A percentile compares a stretch with the other conserved stretches of the same genome.
Conservation (phyloP, 2,888 invertebrate species). For the Platycnemis pennipes region DNA sequence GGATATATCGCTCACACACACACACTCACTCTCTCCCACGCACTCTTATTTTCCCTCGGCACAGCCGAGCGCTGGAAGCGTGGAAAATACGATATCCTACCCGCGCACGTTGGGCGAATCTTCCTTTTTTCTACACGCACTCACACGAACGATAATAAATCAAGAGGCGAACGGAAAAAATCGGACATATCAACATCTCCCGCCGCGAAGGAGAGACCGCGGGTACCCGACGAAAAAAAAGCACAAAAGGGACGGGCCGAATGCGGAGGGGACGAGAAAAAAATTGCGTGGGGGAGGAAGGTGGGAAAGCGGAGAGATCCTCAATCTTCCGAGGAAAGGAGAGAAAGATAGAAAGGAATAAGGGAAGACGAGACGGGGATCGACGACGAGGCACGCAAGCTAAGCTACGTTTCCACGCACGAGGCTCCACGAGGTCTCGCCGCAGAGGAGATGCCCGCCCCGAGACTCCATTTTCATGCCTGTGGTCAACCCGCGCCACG, state of each 20-base stretch:
- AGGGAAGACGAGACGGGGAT: not conserved
- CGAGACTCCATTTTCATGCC: not conserved
- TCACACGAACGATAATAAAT: not conserved
- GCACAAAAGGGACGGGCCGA: not conserved
- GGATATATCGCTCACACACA: constrained; percentile 38
- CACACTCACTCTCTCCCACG: no score
- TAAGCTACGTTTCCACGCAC: not conserved
- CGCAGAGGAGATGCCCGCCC: not conserved
- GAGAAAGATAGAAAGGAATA: not conserved
- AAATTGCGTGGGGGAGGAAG: not conserved
- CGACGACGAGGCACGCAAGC: not conserved
- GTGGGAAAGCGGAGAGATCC: not conserved
- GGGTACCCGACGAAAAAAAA: not conserved
- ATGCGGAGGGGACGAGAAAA: not conserved
- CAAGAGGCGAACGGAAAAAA: constrained; percentile 2
- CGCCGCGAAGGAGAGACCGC: not conserved
- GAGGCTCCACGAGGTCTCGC: not conserved
- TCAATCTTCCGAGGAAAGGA: constrained; percentile 1
- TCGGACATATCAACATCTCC: constrained; percentile 26
- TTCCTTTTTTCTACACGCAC: not conserved
- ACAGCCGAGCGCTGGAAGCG: not conserved
- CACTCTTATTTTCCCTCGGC: not conserved
- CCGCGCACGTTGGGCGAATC: not conserved
- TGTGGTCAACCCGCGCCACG: not conserved
- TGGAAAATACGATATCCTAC: constrained; percentile 13